Evolutionary conservation across 2,888 invertebrate species (phyloP), one percentile per base, ranked within the genome.

Genomic region (Gnatocerus cornutus): DNA sequence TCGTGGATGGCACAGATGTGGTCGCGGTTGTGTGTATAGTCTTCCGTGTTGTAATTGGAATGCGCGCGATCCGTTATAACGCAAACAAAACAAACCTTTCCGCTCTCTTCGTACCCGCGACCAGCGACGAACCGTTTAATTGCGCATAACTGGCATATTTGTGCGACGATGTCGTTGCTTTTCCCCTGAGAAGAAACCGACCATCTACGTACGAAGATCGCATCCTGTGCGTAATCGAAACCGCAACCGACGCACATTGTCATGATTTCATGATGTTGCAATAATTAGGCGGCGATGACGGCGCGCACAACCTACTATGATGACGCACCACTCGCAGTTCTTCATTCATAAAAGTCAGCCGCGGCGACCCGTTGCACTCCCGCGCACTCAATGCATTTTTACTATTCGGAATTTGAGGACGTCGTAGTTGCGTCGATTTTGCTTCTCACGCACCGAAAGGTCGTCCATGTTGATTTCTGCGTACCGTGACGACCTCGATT

Each of bases 41-140:
- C 74, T 77, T 77, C 76, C 74, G 70, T 66, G 73, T 73, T 68
- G 71, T 53, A 72, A 68, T 73, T 78, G 81, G 81, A 81, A 81
- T 82, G 81, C 79, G 78, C 76, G 75, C 79, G 78, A 78, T 78
- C 81, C 81, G 81, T 81, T 81, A 80, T 72, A 76, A 74, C 68
- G 76, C 77, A 78, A 78, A 79, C 80, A 79, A 79, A 80, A 79
- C 79, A 79, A 73, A 72, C 64, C 73, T 63, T 68, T 70, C 66
- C 59, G 63, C 56, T 63, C 63, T 53, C 58, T 21, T 72, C 67
- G 68, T 69, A 12, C 12, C 68, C 59, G 41, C 62, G 65, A 13
- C 64, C 63, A 65, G 5, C 27, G 27, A 21, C 61, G 62, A 37
- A 69, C 62, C 56, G 69, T 75, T 77, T 77, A 77, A 79, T 77